Evolutionary conservation across 92 coral and sea anemone genomes (phyloP), one percentile per base, ranked within the genome.

Genomic region (Parazoanthus swiftii): DNA sequence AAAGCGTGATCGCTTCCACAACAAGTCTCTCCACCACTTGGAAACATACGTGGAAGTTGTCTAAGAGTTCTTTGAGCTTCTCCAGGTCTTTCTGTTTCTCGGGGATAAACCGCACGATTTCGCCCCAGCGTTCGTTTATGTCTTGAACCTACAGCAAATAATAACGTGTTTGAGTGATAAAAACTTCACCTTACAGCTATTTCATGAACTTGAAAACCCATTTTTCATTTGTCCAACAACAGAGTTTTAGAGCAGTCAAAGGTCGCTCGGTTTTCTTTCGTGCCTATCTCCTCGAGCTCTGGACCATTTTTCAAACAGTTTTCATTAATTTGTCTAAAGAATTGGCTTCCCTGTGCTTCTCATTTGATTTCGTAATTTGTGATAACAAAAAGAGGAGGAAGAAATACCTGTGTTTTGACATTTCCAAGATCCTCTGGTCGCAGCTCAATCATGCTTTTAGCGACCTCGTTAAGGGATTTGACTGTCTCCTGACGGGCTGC

Each of bases 1-100:
- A 93, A 7, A 95, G 85, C 38, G 92, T 76, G 67, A 95, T 73
- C 38, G 79, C 99, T 92, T 96, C 94, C 16, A 92, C 97, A 48
- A 93, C 78, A 21, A 95, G 91, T 72, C 90, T 90, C 88, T 97
- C 97, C 0, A 97, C 88, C 16, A 90, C 94, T 72, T 92, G 93
- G 37, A 89, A 84, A 74, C 92, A 91, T 33, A 73, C 92, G 43
- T 95, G 94, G 89, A 94, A 89, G 63, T 81, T 88, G 3, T 94
- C 91, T 89, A 96, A 84, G n/a, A 97, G 93, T 44, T 94, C 92
- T 77, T 91, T 94, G 4, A 94, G 90, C 85, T 92, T 97, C 87
- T 91, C 93, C 85, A 94, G 93, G 71, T 94, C 93, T 59, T 90
- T 93, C 68, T 88, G 91, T 81, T 93, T 94, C 74, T 90, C 97